Evolutionary conservation across 1,140 invertebrate species (phyloP).

Genomic region (Drosophila sechellia): DNA sequence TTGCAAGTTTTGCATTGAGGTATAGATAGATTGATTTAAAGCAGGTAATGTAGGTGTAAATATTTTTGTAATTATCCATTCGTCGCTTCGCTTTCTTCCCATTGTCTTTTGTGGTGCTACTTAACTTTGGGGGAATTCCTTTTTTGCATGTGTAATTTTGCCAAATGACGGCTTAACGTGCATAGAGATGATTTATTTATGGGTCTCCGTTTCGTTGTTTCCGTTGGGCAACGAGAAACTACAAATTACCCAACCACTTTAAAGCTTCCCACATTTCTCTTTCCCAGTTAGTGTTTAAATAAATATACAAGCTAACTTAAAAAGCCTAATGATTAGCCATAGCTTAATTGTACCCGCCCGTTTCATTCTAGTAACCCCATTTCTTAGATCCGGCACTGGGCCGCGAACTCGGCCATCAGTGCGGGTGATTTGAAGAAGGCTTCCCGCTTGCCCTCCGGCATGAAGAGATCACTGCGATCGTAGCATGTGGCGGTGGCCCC

Average conservation of each 20-base stretch:
- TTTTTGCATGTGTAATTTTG: slow-evolving; percentile 46
- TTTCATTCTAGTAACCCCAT: slow-evolving; percentile 2
- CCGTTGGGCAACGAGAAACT: slow-evolving; percentile 27
- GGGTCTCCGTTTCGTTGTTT: slow-evolving; percentile 34
- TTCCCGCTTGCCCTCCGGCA: slow-evolving; percentile 63
- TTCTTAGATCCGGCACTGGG: slow-evolving; percentile 65
- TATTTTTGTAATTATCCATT: slow-evolving; percentile 28
- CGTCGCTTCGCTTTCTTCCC: slow-evolving; percentile 35
- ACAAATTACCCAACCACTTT: slow-evolving; percentile 29
- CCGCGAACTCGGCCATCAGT: slow-evolving; percentile 71
- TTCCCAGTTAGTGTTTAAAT: slow-evolving; percentile 36
- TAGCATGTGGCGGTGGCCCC: slow-evolving; percentile 97
- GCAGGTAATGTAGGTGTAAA: slow-evolving; percentile 47
- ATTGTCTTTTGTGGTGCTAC: slow-evolving; percentile 49
- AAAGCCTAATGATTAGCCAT: slow-evolving; percentile 30
- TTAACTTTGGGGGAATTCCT: slow-evolving; percentile 42
- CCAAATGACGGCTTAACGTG: slow-evolving; percentile 41
- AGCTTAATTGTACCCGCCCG: slow-evolving; percentile 53
- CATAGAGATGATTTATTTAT: slow-evolving; percentile 22
- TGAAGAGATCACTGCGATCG: slow-evolving; percentile 91
- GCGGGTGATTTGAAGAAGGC: slow-evolving; percentile 76
- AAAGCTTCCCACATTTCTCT: slow-evolving; percentile 34
- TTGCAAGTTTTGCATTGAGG: slow-evolving; percentile 20
- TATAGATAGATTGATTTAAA: slow-evolving; percentile 36
- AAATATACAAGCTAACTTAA: slow-evolving; percentile 44